Percentiles rank a stretch among this genome's conserved stretches.
phyloP scores from a whole-genome alignment of 2,888 invertebrate species.

The Troglohyphantes excavatus region DNA sequence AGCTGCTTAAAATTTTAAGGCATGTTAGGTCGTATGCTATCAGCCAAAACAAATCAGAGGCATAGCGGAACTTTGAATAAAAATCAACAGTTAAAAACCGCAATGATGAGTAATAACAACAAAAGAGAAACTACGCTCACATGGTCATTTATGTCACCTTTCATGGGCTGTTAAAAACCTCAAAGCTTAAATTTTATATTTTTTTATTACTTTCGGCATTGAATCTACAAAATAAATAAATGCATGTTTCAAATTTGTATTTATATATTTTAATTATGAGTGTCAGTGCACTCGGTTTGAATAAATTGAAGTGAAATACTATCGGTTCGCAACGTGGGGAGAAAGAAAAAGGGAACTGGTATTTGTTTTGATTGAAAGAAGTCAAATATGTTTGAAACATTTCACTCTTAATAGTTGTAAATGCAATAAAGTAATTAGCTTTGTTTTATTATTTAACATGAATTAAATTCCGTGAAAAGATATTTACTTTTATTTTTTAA shows the following conservation, averaged over 20 bases:
- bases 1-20: not conserved
- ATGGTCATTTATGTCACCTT: not conserved
- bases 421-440: not conserved
- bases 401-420: not conserved
- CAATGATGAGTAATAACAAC: conserved; percentile 12
- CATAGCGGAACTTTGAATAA: conserved; percentile 16
- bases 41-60: conserved; percentile 13
- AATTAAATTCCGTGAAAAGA: too few relatives aligned
- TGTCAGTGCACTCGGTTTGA: not conserved
- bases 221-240: not conserved
- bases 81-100: conserved; percentile 29
- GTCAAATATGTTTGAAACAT: not conserved
- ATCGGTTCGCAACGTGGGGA: conserved; percentile 28
- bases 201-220: not conserved
- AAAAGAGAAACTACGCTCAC: not conserved
- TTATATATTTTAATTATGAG: not conserved
- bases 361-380: conserved; percentile 6
- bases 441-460: too few relatives aligned
- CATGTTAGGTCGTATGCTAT: conserved; percentile 11
- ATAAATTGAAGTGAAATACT: conserved; percentile 45
- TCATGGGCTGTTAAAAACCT: not conserved
- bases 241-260: not conserved
- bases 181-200: not conserved
- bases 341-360: not conserved
- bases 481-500: too few relatives aligned